Base-by-base conservation (phyloP, 2,113 vertebrate genomes). In the Tragulus kanchil region DNA sequence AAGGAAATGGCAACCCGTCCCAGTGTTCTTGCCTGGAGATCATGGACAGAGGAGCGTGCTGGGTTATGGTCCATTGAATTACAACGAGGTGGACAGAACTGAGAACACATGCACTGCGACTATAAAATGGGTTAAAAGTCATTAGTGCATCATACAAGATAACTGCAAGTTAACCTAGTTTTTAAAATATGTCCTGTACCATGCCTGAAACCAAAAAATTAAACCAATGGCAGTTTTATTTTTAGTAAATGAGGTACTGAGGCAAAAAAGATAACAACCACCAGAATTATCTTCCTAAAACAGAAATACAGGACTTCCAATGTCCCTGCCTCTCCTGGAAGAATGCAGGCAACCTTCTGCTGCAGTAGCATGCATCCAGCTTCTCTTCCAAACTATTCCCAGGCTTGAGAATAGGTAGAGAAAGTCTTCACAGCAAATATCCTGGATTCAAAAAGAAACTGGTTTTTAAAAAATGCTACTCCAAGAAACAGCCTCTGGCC, bases 131-230 rank as follows among this genome's bases (percentile, higher is more conserved):
- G 12, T 56, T 36, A 26, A 67, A 65, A 93, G 26, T 9, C 16
- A 90, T 69, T 36, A 50, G 25, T 42, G 23, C 75, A 16, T 36
- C 36, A 28, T n/a, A 13, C 1, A 48, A 62, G 28, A 78, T 58
- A 42, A 36, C n/a, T 36, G 8, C 21, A 83, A 54, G 7, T 50
- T 62, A 65, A 75, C 31, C 8, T 19, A 26, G n/a, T n/a, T n/a
- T 54, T 73, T 95, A 52, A 90, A 71, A 77, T 82, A 90, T 19
- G 23, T 36, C 65, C 17, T 85, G 8, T 4, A 87, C n/a, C 67
- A 13, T 62, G 8, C 16, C 81, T 92, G 36, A 92, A 97, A 97
- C 85, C 5, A 79, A 88, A 69, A 96, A 59, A 85, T 90, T 94
- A 87, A 94, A 69, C 42, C 48, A 79, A 56, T 3, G 8, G 25